Evolutionary conservation across 2,797 vertebrate species (phyloP), one percentile per base, ranked within the genome.

Genomic region (Hoplostethus mediterraneus): DNA sequence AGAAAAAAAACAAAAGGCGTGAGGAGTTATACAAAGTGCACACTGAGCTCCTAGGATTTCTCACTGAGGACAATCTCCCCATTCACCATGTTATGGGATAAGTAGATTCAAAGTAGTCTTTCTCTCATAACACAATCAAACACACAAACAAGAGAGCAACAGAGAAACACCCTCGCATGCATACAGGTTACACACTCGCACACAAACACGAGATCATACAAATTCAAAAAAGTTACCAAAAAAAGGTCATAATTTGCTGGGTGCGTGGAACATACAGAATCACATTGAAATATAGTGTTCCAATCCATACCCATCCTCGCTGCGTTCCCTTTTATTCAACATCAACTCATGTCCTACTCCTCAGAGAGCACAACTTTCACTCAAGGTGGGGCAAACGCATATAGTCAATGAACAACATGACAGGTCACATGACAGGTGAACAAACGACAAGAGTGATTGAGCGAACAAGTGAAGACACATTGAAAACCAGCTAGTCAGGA

Each of bases 11-110:
- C 49, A 91, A 89, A 93, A 96, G 95, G 95, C 94, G 95, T 94
- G 86, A 94, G 90, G 90, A 95, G 90, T 92, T 87, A 93, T 94
- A 93, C 83, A 97, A 98, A 97, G 97, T 97, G 96, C 96, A 96
- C 94, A 95, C 91, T 92, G 94, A 95, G 93, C 94, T 92, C 90
- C 92, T 90, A 92, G 47, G 88, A 84, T 87, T 86, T 90, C 89
- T 93, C 78, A 92, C 92, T 6, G 58, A 89, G 89, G 92, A 83
- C 87, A 21, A 72, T 71, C 79, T 77, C 77, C 72, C 79, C 45
- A 67, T 58, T 89, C 69, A 60, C 71, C 71, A 81, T 85, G 70
- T 87, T 83, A 77, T 57, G 45, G 55, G 77, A 77, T 68, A 87
- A 72, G 73, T 78, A 56, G 56, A 82, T 71, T 87, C 73, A 81